These are phyloP conservation scores for Erebia epiphron DNA, from an alignment of 2,888 invertebrate genomes.

Conservation along the genomic window DNA sequence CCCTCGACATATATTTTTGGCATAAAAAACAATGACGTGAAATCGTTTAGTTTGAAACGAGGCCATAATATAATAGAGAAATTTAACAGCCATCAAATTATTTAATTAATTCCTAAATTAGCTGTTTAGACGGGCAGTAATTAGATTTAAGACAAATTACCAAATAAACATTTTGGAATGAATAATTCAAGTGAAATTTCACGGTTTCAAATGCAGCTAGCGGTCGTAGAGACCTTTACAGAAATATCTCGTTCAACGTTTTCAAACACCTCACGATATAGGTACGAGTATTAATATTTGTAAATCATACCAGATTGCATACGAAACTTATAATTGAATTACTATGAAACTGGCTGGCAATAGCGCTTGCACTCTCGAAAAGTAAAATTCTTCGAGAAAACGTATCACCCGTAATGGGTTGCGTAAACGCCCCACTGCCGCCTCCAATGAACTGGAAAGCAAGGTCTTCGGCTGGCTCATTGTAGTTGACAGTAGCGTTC, in stretches of 20 bases:
- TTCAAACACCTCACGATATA: not conserved
- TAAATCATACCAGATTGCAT: conserved; percentile 17
- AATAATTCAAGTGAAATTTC: conserved; percentile 10
- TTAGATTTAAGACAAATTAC: conserved; percentile 7
- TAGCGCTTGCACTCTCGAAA: conserved; percentile 20
- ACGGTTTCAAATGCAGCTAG: not conserved
- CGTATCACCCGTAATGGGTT: conserved; percentile 69
- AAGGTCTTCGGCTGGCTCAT: conserved; percentile 76
- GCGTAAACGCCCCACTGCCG: conserved; percentile 75
- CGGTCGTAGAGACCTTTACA: not conserved
- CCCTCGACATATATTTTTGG: conserved; percentile 81
- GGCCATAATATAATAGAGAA: conserved; percentile 62
- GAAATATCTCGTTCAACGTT: not conserved
- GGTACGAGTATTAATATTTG: not conserved
- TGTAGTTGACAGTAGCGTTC: conserved; percentile 73
- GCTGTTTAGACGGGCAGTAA: not conserved
- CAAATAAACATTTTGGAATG: conserved; percentile 1
- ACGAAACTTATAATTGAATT: conserved; percentile 21
- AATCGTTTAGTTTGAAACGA: conserved; percentile 74
- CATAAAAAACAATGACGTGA: conserved; percentile 79
- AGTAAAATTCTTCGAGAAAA: conserved; percentile 57
- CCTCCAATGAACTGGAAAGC: conserved; percentile 79
- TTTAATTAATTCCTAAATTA: conserved; percentile 13
- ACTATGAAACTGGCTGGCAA: conserved; percentile 20
- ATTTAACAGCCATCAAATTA: conserved; percentile 55